Conservation (phyloP, 2,797 vertebrate species). For the Falco biarmicus region DNA sequence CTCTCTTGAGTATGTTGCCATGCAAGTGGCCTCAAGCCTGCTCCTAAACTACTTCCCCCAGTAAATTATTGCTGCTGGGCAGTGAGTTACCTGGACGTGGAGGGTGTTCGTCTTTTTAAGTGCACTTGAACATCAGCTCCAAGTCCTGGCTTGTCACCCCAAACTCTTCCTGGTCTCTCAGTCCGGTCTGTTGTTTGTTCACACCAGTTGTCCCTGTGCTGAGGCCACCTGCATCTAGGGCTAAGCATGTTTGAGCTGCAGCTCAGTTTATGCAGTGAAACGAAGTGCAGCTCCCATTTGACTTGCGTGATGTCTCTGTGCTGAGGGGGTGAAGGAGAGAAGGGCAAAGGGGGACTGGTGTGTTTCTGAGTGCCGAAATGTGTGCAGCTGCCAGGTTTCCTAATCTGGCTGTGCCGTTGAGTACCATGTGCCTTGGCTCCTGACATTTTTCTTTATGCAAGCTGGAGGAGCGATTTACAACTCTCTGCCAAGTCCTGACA, state of each 20-base stretch:
- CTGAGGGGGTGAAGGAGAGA: not conserved
- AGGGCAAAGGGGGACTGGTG: fast-evolving
- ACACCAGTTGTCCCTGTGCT: not conserved
- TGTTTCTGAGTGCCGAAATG: not conserved
- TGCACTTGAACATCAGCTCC: not conserved
- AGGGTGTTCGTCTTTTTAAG: not conserved
- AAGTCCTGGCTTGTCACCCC: not conserved
- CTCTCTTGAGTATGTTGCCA: not conserved
- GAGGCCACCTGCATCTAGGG: not conserved
- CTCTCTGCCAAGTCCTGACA: conserved; percentile 35
- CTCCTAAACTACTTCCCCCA: not conserved
- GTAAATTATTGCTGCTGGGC: not conserved
- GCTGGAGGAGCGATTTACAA: not conserved
- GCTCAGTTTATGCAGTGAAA: not conserved
- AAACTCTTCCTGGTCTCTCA: not conserved
- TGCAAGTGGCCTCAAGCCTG: not conserved
- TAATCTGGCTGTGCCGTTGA: not conserved
- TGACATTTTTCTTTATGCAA: not conserved
- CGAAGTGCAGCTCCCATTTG: not conserved
- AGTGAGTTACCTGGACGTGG: not conserved
- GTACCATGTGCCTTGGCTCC: conserved; percentile 26
- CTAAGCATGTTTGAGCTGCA: not conserved
- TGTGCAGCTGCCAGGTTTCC: not conserved
- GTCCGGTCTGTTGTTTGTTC: not conserved
- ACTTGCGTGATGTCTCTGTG: fast-evolving